Evolutionary conservation across 1,140 invertebrate species (phyloP).

Genomic region (Harpegnathos saltator): DNA sequence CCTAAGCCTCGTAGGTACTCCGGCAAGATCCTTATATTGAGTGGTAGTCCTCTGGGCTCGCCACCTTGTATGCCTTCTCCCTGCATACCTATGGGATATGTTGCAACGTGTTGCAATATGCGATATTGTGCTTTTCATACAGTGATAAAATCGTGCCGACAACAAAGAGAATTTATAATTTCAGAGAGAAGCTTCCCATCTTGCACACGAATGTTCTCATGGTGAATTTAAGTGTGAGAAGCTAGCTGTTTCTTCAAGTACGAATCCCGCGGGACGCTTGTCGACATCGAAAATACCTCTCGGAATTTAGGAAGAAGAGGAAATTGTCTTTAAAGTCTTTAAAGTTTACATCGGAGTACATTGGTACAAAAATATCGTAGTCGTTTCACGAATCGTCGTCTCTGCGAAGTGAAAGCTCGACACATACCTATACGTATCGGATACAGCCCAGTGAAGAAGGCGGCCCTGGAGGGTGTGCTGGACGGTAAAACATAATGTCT

Average conservation of each 20-base stretch:
- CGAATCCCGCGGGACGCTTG: too few species aligned
- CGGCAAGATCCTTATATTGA: conserved; percentile 87
- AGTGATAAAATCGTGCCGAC: background rate
- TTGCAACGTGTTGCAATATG: background rate
- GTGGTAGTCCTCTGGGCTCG: conserved; percentile 87
- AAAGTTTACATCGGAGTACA: too few species aligned
- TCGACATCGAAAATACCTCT: too few species aligned
- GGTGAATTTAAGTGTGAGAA: background rate
- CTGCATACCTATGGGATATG: conserved; percentile 85
- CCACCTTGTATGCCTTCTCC: conserved; percentile 86
- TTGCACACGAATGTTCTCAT: background rate
- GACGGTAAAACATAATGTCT: conserved; percentile 89
- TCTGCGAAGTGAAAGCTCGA: background rate
- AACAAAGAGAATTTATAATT: too few species aligned
- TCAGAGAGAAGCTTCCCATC: too few species aligned
- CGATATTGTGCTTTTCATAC: background rate
- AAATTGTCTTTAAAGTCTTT: too few species aligned
- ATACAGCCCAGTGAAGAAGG: conserved; percentile 90
- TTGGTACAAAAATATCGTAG: background rate
- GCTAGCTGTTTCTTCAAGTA: background rate
- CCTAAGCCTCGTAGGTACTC: conserved; percentile 86
- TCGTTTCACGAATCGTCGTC: background rate
- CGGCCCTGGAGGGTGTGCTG: conserved; percentile 88
- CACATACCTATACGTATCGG: conserved; percentile 89
- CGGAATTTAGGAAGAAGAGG: too few species aligned